Evolutionary conservation across 2,888 invertebrate species (phyloP).

Genomic region (Erynnis tages): DNA sequence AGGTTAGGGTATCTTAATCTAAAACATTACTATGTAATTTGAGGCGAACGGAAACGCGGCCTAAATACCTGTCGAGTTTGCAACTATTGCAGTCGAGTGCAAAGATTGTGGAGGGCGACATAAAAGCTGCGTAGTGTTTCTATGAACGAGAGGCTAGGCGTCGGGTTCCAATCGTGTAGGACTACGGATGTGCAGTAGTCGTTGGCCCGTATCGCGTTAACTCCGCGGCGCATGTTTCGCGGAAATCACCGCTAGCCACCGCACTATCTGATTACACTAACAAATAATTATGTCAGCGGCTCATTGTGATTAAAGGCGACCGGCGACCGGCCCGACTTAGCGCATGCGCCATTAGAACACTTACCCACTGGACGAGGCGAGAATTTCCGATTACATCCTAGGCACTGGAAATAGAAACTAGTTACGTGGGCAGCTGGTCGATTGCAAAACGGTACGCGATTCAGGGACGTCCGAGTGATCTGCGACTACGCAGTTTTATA

Average conservation of each 20-base stretch:
- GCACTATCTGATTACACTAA: conserved; percentile 63
- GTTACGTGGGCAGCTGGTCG: conserved; percentile 69
- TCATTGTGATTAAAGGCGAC: conserved; percentile 61
- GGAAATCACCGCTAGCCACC: conserved; percentile 54
- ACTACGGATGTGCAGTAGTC: conserved; percentile 61
- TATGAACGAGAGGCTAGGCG: conserved; percentile 59
- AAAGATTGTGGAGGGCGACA: conserved; percentile 47
- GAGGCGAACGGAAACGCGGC: conserved; percentile 48
- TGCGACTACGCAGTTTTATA: conserved; percentile 50
- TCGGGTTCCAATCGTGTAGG: conserved; percentile 59
- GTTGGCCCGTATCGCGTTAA: conserved; percentile 53
- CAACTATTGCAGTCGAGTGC: conserved; percentile 47
- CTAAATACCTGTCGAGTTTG: conserved; percentile 53
- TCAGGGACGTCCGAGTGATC: conserved; percentile 62
- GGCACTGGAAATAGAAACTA: conserved; percentile 66
- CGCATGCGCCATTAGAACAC: conserved; percentile 32
- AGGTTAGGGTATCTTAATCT: conserved; percentile 20
- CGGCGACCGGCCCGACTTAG: conserved; percentile 45
- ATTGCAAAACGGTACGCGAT: conserved; percentile 54
- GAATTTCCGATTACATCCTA: conserved; percentile 56
- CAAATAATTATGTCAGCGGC: conserved; percentile 74
- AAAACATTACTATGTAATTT: conserved; percentile 34
- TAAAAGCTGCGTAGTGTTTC: conserved; percentile 47
- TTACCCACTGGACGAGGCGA: conserved; percentile 41
- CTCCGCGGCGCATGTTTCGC: conserved; percentile 59